phyloP scores from a whole-genome alignment of 1,140 invertebrate genomes.

The Drosophila novamexicana region DNA sequence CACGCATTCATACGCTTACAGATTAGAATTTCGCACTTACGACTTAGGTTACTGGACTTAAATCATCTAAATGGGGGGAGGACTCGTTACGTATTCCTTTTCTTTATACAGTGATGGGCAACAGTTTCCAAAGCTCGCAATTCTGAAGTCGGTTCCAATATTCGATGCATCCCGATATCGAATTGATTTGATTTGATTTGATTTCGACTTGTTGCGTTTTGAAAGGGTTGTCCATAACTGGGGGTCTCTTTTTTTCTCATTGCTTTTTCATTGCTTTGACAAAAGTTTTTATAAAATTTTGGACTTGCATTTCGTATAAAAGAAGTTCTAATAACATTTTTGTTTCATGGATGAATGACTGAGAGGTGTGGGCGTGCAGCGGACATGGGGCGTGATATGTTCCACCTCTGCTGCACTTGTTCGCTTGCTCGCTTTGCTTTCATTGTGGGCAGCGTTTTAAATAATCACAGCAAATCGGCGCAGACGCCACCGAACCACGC shows the following conservation, averaged over 20 bases:
- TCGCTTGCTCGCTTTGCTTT: slow-evolving; percentile 32
- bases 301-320: slow-evolving; percentile 78
- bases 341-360: slow-evolving; percentile 80
- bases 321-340: slow-evolving; percentile 76
- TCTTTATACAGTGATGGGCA: slow-evolving; percentile 11
- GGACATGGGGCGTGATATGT: slow-evolving; percentile 29
- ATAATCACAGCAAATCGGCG: slow-evolving; percentile 91
- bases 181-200: not conserved
- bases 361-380: slow-evolving; percentile 68
- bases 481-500: slow-evolving; percentile 92
- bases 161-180: not conserved
- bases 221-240: slow-evolving; percentile 12
- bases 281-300: slow-evolving; percentile 82
- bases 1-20: slow-evolving; percentile 59
- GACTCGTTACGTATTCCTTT: slow-evolving; percentile 55
- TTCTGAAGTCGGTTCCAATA: slow-evolving; percentile 1
- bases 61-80: slow-evolving; percentile 34
- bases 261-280: slow-evolving; percentile 72
- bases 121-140: slow-evolving; percentile 6
- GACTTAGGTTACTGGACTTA: slow-evolving; percentile 39
- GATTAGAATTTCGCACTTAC: slow-evolving; percentile 75
- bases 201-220: slow-evolving; percentile 1
- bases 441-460: slow-evolving; percentile 41
- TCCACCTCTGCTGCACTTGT: slow-evolving; percentile 43
- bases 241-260: slow-evolving; percentile 29